These are phyloP conservation scores for Athalia circularis DNA, from an alignment of 2,888 invertebrate genomes.

Conservation along the genomic window DNA sequence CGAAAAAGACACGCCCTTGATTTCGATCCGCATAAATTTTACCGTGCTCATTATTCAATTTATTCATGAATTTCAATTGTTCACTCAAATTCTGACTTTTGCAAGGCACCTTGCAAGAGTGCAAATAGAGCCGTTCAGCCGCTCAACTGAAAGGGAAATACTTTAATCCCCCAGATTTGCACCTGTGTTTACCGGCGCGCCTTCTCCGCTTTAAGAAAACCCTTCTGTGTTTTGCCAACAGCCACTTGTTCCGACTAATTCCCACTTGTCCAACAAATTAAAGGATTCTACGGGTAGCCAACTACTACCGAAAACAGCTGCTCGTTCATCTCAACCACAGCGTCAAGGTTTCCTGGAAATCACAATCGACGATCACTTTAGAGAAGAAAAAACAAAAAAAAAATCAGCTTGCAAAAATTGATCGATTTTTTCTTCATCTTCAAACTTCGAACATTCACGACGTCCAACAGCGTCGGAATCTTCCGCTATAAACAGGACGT, in stretches of 20 bases:
- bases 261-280: constrained; percentile 58
- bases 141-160: constrained; percentile 1
- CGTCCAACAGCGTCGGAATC: too few relatives aligned
- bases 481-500: too few relatives aligned
- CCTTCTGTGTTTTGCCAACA: constrained; percentile 57
- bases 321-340: constrained; percentile 53
- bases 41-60: constrained; percentile 31
- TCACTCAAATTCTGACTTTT: too few relatives aligned
- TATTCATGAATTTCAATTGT: constrained; percentile 39
- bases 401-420: not conserved
- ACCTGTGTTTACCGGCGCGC: constrained; percentile 38
- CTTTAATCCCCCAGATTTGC: constrained; percentile 41
- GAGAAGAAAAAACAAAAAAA: too few relatives aligned
- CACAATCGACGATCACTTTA: too few relatives aligned
- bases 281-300: constrained; percentile 49
- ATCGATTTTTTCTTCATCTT: too few relatives aligned
- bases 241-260: constrained; percentile 65
- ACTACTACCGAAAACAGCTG: constrained; percentile 50
- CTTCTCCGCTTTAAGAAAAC: constrained; percentile 52
- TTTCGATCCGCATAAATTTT: constrained; percentile 61
- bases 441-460: too few relatives aligned
- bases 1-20: constrained; percentile 66
- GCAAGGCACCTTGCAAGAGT: not conserved
- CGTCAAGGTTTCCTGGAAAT: constrained; percentile 7
- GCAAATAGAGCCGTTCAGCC: constrained; percentile 21